Evolutionary conservation across 2,797 vertebrate genomes (phyloP), one percentile per base, ranked within the genome.

Genomic region (Sebastiscus tertius): DNA sequence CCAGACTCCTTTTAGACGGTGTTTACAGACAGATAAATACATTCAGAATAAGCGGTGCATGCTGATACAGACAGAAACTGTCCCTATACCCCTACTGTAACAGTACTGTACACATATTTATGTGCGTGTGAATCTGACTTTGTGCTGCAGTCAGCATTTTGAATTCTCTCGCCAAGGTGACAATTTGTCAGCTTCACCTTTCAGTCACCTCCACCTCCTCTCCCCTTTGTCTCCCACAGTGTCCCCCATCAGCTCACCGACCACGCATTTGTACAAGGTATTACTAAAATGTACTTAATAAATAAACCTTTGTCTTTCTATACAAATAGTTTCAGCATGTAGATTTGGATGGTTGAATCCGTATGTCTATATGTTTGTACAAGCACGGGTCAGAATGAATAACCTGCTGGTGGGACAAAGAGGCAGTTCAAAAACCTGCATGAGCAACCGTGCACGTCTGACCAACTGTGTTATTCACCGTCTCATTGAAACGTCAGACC

Each of bases 121-220:
- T 54, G 26, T 68, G n/a, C 68, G 62, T 72, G 31, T 67, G 68
- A 34, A 29, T 65, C 31, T 31, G 64, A 79, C 61, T 75, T 84
- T 82, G 18, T 80, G 78, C 63, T 72, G 75, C 75, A 31, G 67
- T 89, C 81, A 91, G 85, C 74, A 74, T 67, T 86, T 79, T 83
- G 55, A 56, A 46, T 80, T 75, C 72, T 75, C 62, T 81, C 4
- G 5, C 67, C 71, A 72, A 87, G 81, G 83, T 85, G 84, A 87
- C 26, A 88, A 74, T 60, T 31, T 75, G 63, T 81, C 83, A 1
- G 36, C 81, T 60, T 79, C 27, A 61, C 52, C 68, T 65, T 75
- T 60, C 54, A 62, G 60, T 65, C 22, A 2, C 20, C 67, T 77
- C 56, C 29, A 56, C 78, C 56, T 65, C 34, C n/a, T 64, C 27